Percentiles rank a stretch among this genome's conserved stretches.
phyloP scores from a whole-genome alignment of 2,888 invertebrate species.

The Cheilosia variabilis region DNA sequence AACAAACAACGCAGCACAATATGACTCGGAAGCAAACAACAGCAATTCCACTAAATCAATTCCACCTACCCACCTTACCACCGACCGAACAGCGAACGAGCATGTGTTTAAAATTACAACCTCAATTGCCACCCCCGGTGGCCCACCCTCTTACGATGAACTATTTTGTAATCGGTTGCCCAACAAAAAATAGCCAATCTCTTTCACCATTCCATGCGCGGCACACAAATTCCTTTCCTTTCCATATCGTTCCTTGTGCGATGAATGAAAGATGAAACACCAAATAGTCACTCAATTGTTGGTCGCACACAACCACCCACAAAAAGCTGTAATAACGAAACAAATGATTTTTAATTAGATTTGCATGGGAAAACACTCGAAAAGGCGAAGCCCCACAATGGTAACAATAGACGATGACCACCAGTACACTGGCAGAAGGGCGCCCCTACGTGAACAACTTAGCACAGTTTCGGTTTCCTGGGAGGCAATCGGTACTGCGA shows the following conservation, averaged over 20 bases:
- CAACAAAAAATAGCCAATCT: constrained; percentile 28
- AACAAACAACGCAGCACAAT: constrained; percentile 37
- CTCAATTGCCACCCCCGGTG: background rate
- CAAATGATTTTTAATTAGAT: constrained; percentile 79
- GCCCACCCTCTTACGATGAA: constrained; percentile 28
- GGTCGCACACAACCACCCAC: background rate
- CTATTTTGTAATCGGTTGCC: constrained; percentile 61
- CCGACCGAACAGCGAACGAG: constrained; percentile 21
- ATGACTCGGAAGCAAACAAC: constrained; percentile 69
- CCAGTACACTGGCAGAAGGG: constrained; percentile 48
- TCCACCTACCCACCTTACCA: constrained; percentile 21
- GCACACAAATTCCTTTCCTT: constrained; percentile 24
- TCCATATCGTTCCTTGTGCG: constrained; percentile 40
- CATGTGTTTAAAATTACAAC: constrained; percentile 56
- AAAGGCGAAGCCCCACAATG: constrained; percentile 67
- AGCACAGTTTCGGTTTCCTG: constrained; percentile 28
- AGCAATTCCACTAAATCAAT: constrained; percentile 73
- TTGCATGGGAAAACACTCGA: constrained; percentile 75
- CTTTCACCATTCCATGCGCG: background rate
- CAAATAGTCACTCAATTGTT: constrained; percentile 48
- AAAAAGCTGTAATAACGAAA: constrained; percentile 19
- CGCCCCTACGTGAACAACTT: constrained; percentile 49
- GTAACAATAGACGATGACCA: constrained; percentile 41
- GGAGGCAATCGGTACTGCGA: constrained; percentile 37
- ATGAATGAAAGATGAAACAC: constrained; percentile 69